Base-by-base conservation (phyloP, 2,113 vertebrate species). In the Tiliqua scincoides region DNA sequence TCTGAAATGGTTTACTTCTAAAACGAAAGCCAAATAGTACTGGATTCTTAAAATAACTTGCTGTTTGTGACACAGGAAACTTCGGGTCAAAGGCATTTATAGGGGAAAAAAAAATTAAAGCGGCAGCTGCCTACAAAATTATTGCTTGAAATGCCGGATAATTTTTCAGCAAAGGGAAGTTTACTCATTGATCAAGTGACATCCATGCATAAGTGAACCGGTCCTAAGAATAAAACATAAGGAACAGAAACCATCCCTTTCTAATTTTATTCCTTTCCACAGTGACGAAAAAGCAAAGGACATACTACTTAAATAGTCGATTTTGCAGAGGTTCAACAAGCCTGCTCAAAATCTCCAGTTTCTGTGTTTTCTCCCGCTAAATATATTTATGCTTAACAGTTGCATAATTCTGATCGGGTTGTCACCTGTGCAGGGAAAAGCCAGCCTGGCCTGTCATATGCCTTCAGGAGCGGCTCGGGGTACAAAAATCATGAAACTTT, bases 31-130 rank as follows among this genome's bases (percentile, higher is more conserved):
- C 84, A 83, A 94, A 91, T 82, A 91, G 81, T 88, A 89, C 27
- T 85, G 61, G 87, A 87, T 82, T 89, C 94, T 93, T 95, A 95
- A 95, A 95, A 95, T 94, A 95, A 90, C 90, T 94, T 88, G 80
- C 83, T 93, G 89, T 86, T 91, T 88, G 87, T 85, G 87, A 87
- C 89, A 90, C 87, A 87, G 91, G 88, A 93, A 95, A 95, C 78
- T 77, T 83, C 91, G 86, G 92, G 92, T 94, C 90, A 95, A 59
- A 79, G 89, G 87, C 93, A 90, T 93, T 35, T 93, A 89, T 87
- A 91, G 89, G 70, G 88, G 68, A 92, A 92, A 89, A 20, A 73
- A 87, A 54, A 93, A 92, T 94, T 95, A 94, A 94, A 92, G 90
- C 12, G 61, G 79, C 81, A 94, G 89, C 54, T 82, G 87, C 67